These are phyloP conservation scores for Verasper variegatus DNA, from an alignment of 2,113 vertebrate genomes.

Conservation along the genomic window DNA sequence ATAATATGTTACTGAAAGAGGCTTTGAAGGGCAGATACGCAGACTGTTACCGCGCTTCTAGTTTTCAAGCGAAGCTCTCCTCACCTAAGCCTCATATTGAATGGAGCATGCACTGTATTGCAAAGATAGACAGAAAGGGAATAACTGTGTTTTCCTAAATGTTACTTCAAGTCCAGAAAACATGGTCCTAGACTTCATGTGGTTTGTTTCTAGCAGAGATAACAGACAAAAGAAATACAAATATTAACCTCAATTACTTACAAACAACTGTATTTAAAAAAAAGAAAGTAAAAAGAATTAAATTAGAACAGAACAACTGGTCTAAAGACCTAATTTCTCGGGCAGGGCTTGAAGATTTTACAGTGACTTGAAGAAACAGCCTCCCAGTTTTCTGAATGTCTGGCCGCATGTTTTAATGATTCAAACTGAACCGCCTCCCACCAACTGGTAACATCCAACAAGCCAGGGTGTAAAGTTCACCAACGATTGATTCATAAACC, in stretches of 20 bases:
- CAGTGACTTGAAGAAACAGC: background rate
- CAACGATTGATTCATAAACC: background rate
- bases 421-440: constrained; percentile 1
- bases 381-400: background rate
- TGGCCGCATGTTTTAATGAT: constrained; percentile 7
- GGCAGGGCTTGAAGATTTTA: background rate
- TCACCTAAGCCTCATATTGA: too few relatives aligned
- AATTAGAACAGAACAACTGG: too few relatives aligned
- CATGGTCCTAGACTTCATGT: background rate
- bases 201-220: background rate
- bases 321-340: background rate
- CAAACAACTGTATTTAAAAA: too few relatives aligned
- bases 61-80: too few relatives aligned
- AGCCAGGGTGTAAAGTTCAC: background rate
- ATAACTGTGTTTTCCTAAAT: too few relatives aligned
- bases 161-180: background rate
- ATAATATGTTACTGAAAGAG: background rate
- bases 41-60: too few relatives aligned
- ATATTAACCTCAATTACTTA: background rate
- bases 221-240: background rate
- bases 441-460: constrained; percentile 16
- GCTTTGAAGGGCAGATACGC: too few relatives aligned
- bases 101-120: too few relatives aligned
- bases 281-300: too few relatives aligned
- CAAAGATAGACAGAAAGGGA: background rate